Evolutionary conservation across 2,888 invertebrate genomes (phyloP).

Genomic region (Odontomyia ornata): DNA sequence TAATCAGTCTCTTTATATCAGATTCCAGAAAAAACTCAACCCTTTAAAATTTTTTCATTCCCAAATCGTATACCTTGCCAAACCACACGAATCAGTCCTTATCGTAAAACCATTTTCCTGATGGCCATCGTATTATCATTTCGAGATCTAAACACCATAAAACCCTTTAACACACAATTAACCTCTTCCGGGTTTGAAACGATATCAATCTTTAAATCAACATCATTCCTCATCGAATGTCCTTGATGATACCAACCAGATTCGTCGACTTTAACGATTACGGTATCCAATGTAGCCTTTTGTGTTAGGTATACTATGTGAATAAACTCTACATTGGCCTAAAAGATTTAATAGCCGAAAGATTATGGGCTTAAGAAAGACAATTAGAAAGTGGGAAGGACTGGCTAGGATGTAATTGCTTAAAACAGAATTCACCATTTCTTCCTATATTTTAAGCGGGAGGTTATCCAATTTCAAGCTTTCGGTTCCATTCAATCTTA

Average conservation of each 20-base stretch:
- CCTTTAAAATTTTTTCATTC: too few relatives aligned
- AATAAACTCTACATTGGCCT: background rate
- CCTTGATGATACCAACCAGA: background rate
- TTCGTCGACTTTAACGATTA: background rate
- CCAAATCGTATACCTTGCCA: background rate
- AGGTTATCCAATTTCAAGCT: too few relatives aligned
- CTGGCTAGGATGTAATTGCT: background rate
- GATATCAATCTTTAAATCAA: constrained; percentile 12
- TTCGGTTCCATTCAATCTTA: background rate
- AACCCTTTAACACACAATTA: constrained; percentile 32
- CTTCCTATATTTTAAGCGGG: too few relatives aligned
- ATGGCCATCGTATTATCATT: constrained; percentile 3
- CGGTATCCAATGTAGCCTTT: background rate
- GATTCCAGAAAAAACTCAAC: too few relatives aligned
- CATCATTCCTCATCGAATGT: background rate
- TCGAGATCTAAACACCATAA: background rate
- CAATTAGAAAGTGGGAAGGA: constrained; percentile 10
- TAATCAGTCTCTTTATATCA: too few relatives aligned
- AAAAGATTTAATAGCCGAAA: constrained; percentile 12
- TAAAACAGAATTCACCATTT: background rate
- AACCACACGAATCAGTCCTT: constrained; percentile 14
- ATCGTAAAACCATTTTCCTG: background rate
- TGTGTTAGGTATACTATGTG: too few relatives aligned
- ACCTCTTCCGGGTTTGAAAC: background rate
- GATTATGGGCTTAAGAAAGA: background rate